Base-by-base conservation (phyloP, 2,888 invertebrate genomes). In the Oeneis ivallda region DNA sequence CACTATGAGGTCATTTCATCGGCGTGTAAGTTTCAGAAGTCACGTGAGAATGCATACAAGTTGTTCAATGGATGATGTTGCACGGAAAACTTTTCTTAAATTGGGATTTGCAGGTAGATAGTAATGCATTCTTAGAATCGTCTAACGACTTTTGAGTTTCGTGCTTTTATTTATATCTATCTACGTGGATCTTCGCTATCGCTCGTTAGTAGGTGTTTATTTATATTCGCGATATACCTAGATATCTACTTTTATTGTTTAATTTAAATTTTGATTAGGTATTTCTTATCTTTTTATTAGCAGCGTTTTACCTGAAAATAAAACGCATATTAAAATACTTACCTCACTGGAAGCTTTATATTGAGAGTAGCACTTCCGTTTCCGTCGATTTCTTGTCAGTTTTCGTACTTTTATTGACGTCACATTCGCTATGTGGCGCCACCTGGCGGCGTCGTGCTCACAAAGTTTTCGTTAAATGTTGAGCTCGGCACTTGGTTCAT, bases 51-150 rank as follows among this genome's bases (percentile, higher is more conserved):
- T 79, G 63, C 64, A 73, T 64, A 62, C 70, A 17, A 62, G 70
- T 61, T 72, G 68, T 70, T 83, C 84, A 84, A 86, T 88, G 88
- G 76, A 85, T 79, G 72, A 74, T 62, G 79, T 78, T 76, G 72
- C 71, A 72, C 19, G 71, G 70, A 75, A 69, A 62, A 63, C 43
- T 64, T 70, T 70, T 69, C 75, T 76, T 69, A 69, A n/a, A 61
- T 62, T 64, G 47, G 63, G 62, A 52, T 65, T 53, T 64, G 43
- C 39, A 34, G 37, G 32, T 1, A 26, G 66, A 53, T 15, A 58
- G 49, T 68, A 64, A 65, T 69, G 15, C 74, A 71, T 67, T 68
- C 71, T 74, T 73, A 79, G 79, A 77, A 75, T 82, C 80, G 72
- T 70, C 70, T n/a, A 9, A 83, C 79, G 76, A 26, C 26, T 26